Evolutionary conservation across 2,113 vertebrate species (phyloP).

Genomic region (Lophochroa leadbeateri): DNA sequence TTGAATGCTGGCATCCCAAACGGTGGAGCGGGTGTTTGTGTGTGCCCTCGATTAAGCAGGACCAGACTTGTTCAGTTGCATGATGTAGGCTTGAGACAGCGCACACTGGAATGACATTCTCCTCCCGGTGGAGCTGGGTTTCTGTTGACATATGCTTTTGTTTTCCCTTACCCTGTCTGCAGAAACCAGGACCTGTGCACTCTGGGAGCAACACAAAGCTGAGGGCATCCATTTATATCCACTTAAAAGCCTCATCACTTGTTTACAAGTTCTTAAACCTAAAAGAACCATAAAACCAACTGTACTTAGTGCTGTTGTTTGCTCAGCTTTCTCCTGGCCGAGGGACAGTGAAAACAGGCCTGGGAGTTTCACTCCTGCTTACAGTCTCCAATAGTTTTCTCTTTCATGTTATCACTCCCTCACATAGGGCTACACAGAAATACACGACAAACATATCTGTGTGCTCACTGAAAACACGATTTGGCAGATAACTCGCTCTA

Average conservation of each 20-base stretch:
- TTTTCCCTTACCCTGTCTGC: neutral
- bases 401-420: constrained; percentile 48
- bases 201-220: neutral
- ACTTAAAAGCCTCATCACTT: neutral
- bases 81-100: neutral
- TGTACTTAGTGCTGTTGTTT: neutral
- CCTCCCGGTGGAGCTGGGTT: neutral
- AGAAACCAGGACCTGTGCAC: neutral
- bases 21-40: neutral
- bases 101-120: neutral
- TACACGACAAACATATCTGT: neutral
- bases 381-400: constrained; percentile 22
- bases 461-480: neutral
- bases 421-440: neutral
- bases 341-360: constrained; percentile 37
- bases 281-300: neutral
- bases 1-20: neutral
- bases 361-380: constrained; percentile 23
- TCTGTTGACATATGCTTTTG: constrained; percentile 1
- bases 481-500: neutral
- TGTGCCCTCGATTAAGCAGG: neutral
- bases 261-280: constrained; percentile 14
- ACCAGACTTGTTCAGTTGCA: neutral
- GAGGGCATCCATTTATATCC: neutral
- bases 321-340: constrained; percentile 25